Evolutionary conservation across 2,797 vertebrate species (phyloP).

Genomic region (Merluccius polli): DNA sequence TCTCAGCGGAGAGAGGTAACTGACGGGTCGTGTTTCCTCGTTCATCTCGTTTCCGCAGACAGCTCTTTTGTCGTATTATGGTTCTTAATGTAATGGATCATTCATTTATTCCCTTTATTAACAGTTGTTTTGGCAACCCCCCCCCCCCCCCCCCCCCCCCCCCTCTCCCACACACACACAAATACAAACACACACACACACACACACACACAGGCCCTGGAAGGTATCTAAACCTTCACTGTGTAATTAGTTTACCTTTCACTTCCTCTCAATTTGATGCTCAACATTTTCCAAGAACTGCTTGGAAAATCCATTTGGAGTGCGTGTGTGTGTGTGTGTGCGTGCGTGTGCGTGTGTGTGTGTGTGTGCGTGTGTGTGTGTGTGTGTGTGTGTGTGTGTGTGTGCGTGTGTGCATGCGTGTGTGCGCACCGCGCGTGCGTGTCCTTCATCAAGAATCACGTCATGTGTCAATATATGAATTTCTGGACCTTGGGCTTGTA

Average conservation of each 20-base stretch:
- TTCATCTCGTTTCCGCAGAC: background rate
- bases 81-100: background rate
- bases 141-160: no score
- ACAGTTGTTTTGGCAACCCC: background rate
- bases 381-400: background rate
- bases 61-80: background rate
- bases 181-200: background rate
- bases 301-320: background rate
- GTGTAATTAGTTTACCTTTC: background rate
- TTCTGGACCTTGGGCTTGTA: background rate
- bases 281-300: background rate
- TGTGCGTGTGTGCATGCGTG: conserved; percentile 3
- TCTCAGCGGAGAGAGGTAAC: background rate
- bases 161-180: background rate
- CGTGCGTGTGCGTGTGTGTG: background rate
- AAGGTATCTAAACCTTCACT: background rate
- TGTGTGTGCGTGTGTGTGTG: conserved; percentile 18
- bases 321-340: conserved; percentile 2
- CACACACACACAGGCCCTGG: background rate
- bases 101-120: background rate
- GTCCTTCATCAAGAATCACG: background rate
- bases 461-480: background rate
- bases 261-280: background rate
- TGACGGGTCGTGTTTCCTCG: background rate
- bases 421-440: no score